A percentile compares a stretch with the other conserved stretches of the same genome.
These are phyloP conservation scores for Holotrichia oblita DNA, from an alignment of 1,140 invertebrate species.

Conservation along the genomic window DNA sequence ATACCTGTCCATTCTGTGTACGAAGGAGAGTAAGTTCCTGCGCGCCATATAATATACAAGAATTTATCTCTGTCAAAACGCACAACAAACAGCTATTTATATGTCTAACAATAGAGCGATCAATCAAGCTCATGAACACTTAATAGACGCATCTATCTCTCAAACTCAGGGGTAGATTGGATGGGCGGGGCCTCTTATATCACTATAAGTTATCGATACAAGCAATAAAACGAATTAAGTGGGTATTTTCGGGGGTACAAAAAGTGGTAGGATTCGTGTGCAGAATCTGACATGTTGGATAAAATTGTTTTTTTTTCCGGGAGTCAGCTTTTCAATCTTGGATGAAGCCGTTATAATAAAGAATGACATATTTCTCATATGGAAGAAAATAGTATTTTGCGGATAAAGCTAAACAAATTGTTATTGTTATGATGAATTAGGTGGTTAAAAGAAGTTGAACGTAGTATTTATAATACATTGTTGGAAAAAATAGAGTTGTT, in stretches of 20 bases:
- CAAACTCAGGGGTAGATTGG: background rate
- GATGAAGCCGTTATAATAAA: too few relatives aligned
- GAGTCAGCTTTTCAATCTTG: too few relatives aligned
- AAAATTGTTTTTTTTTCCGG: background rate
- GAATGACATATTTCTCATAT: too few relatives aligned
- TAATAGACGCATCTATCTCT: constrained; percentile 27
- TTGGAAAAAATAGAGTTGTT: too few relatives aligned
- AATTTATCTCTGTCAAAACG: constrained; percentile 6
- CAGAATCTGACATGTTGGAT: background rate
- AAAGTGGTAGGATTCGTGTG: background rate
- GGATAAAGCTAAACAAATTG: too few relatives aligned
- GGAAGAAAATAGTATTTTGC: too few relatives aligned
- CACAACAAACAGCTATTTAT: constrained; percentile 21
- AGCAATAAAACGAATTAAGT: constrained; percentile 12
- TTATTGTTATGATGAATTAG: too few relatives aligned
- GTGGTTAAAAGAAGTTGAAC: too few relatives aligned
- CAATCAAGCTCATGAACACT: constrained; percentile 25
- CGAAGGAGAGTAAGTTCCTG: background rate
- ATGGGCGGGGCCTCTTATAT: background rate
- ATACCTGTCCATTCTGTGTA: background rate
- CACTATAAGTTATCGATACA: constrained; percentile 8
- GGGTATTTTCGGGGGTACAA: background rate
- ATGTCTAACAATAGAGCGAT: constrained; percentile 21
- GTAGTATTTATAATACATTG: too few relatives aligned
- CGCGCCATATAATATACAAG: background rate